These are phyloP conservation scores for Sepioteuthis lessoniana DNA, from an alignment of 2,888 invertebrate species.

Conservation along the genomic window DNA sequence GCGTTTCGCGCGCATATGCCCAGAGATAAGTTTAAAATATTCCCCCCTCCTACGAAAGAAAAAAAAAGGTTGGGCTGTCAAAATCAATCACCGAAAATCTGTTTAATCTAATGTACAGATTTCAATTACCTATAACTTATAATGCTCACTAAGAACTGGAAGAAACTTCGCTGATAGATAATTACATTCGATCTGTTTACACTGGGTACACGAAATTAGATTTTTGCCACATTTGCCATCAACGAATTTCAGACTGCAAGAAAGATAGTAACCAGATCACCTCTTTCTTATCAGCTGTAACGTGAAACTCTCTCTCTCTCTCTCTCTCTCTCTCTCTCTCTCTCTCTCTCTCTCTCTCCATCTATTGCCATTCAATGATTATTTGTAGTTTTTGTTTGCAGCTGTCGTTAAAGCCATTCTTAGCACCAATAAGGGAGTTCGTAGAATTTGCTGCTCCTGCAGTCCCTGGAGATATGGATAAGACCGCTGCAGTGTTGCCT, in stretches of 20 bases:
- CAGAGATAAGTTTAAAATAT: no score
- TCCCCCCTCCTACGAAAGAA: background rate
- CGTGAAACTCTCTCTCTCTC: no score
- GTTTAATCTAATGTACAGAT: background rate
- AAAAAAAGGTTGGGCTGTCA: background rate
- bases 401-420: background rate
- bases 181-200: no score
- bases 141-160: background rate
- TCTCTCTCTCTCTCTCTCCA: no score
- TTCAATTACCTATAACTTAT: background rate
- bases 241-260: background rate
- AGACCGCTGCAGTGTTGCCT: background rate
- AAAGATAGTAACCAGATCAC: background rate
- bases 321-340: no score
- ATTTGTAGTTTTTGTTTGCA: background rate
- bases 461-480: background rate
- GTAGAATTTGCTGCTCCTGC: background rate
- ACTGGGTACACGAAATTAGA: background rate
- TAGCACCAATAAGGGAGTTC: background rate
- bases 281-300: background rate
- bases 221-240: constrained; percentile 13
- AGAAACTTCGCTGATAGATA: no score
- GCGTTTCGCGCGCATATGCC: no score
- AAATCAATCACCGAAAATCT: background rate
- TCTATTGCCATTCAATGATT: background rate